A percentile compares a stretch with the other conserved stretches of the same genome.
These are phyloP conservation scores for Teleogryllus oceanicus DNA, from an alignment of 2,888 invertebrate species.

Conservation along the genomic window DNA sequence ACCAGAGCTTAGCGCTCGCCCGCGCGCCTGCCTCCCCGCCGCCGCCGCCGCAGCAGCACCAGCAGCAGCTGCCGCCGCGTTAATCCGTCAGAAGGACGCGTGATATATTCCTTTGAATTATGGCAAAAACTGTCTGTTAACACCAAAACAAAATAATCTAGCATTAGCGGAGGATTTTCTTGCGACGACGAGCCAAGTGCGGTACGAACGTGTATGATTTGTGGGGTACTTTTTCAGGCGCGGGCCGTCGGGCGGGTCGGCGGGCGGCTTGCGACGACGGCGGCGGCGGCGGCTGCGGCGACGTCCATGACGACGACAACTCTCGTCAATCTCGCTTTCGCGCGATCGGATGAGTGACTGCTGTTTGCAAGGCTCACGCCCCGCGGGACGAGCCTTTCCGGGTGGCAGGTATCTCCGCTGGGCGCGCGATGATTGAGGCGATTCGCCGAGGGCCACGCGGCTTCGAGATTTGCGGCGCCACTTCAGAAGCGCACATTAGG, in stretches of 20 bases:
- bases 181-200: constrained; percentile 10
- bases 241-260: neutral
- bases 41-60: neutral
- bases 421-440: too few species aligned
- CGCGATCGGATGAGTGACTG: too few species aligned
- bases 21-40: neutral
- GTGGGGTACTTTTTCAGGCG: neutral
- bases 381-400: too few species aligned
- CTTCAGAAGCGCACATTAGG: too few species aligned
- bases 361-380: too few species aligned
- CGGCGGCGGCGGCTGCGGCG: neutral
- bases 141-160: constrained; percentile 18
- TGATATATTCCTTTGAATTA: constrained; percentile 18
- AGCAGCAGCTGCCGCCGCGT: neutral
- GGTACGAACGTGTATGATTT: constrained; percentile 1
- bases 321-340: too few species aligned
- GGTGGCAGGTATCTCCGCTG: too few species aligned
- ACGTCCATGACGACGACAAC: too few species aligned
- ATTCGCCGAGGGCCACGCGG: too few species aligned
- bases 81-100: constrained; percentile 18
- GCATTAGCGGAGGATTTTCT: constrained; percentile 18
- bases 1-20: neutral
- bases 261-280: neutral
- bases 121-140: constrained; percentile 18
- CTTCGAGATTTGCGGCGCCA: too few species aligned